Evolutionary conservation across 2,888 invertebrate genomes (phyloP).

Genomic region (Tachina fera): DNA sequence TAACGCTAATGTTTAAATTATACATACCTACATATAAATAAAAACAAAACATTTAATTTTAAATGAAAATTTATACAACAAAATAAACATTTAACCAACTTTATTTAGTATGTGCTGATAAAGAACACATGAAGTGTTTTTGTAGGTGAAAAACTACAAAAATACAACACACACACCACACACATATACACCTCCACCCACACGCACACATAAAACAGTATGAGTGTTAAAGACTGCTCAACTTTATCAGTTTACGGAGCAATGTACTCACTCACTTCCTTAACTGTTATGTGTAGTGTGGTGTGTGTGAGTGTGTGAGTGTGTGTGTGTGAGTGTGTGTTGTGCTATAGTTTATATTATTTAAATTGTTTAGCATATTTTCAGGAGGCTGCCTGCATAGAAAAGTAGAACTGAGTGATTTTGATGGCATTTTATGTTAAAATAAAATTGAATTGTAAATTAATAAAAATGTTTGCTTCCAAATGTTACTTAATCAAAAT

Average conservation of each 20-base stretch:
- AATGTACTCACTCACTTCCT: constrained; percentile 54
- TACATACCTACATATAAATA: not conserved
- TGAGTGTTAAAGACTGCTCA: constrained; percentile 26
- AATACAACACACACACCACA: no score
- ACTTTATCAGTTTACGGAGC: constrained; percentile 34
- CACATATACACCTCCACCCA: no score
- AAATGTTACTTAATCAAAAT: not conserved
- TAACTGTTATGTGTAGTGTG: not conserved
- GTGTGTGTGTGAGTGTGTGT: not conserved
- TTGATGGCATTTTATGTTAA: constrained; percentile 17
- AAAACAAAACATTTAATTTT: constrained; percentile 13
- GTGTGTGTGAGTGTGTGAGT: not conserved
- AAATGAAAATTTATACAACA: constrained; percentile 25
- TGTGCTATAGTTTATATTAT: constrained; percentile 27
- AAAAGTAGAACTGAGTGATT: not conserved
- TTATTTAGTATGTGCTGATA: not conserved
- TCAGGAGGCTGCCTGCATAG: constrained; percentile 1
- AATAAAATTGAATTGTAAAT: constrained; percentile 37
- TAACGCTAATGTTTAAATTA: constrained; percentile 62
- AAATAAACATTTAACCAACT: constrained; percentile 32
- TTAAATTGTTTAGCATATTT: constrained; percentile 52
- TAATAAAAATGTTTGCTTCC: not conserved
- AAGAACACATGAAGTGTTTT: constrained; percentile 19
- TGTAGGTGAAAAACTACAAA: constrained; percentile 3
- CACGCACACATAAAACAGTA: not conserved